phyloP scores from a whole-genome alignment of 2,888 invertebrate genomes.

The Eledona agricola region DNA sequence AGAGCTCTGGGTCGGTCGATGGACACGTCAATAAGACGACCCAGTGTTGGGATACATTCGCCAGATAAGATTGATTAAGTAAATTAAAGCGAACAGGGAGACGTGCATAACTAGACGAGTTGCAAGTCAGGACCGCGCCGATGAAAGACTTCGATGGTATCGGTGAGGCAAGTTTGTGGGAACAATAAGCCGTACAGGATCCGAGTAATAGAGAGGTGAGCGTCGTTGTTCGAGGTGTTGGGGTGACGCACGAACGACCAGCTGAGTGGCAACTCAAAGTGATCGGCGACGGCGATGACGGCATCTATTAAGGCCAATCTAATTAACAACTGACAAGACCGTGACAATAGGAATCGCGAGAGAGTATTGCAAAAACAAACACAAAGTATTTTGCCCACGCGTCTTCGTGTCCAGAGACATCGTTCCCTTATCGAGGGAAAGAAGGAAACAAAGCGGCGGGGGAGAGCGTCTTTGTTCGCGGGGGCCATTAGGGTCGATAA shows the following conservation, averaged over 20 bases:
- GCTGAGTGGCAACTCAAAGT: constrained; percentile 56
- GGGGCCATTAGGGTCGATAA: constrained; percentile 4
- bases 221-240: constrained; percentile 39
- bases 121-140: constrained; percentile 36
- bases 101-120: constrained; percentile 32
- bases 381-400: too few relatives aligned
- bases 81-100: constrained; percentile 50
- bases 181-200: constrained; percentile 57
- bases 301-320: constrained; percentile 26
- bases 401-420: too few relatives aligned
- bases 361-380: constrained; percentile 3
- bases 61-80: constrained; percentile 56
- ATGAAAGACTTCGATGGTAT: constrained; percentile 39
- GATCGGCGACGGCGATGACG: constrained; percentile 42
- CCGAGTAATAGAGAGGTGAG: constrained; percentile 54
- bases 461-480: too few relatives aligned
- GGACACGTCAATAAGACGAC: constrained; percentile 31
- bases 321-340: constrained; percentile 27
- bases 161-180: constrained; percentile 39
- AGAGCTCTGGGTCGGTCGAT: constrained; percentile 19
- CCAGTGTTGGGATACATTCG: constrained; percentile 50
- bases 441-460: too few relatives aligned
- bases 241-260: constrained; percentile 58
- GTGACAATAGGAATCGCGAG: constrained; percentile 15
- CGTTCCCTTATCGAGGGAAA: too few relatives aligned